Evolutionary conservation across 2,797 vertebrate species (phyloP).

Genomic region (Chelon labrosus): DNA sequence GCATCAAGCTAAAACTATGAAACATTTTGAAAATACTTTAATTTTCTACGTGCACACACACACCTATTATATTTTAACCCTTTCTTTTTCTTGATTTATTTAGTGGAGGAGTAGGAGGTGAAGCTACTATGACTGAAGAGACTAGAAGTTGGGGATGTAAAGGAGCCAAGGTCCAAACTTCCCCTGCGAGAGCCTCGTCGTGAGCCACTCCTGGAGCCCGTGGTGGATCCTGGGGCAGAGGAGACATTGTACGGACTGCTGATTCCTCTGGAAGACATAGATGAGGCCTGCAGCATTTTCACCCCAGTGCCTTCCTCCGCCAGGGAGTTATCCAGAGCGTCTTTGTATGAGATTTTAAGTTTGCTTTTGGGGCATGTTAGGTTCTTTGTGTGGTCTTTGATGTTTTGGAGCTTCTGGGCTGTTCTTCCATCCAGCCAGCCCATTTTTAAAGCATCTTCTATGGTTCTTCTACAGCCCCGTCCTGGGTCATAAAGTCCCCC

Average conservation of each 20-base stretch:
- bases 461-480: constrained; percentile 86
- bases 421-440: constrained; percentile 89
- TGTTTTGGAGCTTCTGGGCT: constrained; percentile 91
- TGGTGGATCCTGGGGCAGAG: constrained; percentile 89
- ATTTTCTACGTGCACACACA: constrained; percentile 14
- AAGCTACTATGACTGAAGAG: constrained; percentile 47
- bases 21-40: neutral
- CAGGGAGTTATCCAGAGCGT: constrained; percentile 93
- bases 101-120: constrained; percentile 50
- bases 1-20: constrained; percentile 24
- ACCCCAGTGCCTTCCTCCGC: constrained; percentile 91
- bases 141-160: constrained; percentile 67
- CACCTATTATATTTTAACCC: neutral
- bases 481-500: constrained; percentile 95
- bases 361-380: constrained; percentile 98
- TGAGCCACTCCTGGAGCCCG: constrained; percentile 90
- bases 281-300: constrained; percentile 92
- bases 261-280: constrained; percentile 92
- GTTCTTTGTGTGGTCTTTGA: constrained; percentile 88
- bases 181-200: constrained; percentile 84
- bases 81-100: constrained; percentile 40
- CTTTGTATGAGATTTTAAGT: constrained; percentile 95
- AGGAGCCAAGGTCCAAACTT: constrained; percentile 88
- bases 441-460: constrained; percentile 90
- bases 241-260: constrained; percentile 94